A percentile compares a stretch with the other conserved stretches of the same genome.
Conservation (phyloP, 2,888 invertebrate genomes). For the Pandemis heparana region DNA sequence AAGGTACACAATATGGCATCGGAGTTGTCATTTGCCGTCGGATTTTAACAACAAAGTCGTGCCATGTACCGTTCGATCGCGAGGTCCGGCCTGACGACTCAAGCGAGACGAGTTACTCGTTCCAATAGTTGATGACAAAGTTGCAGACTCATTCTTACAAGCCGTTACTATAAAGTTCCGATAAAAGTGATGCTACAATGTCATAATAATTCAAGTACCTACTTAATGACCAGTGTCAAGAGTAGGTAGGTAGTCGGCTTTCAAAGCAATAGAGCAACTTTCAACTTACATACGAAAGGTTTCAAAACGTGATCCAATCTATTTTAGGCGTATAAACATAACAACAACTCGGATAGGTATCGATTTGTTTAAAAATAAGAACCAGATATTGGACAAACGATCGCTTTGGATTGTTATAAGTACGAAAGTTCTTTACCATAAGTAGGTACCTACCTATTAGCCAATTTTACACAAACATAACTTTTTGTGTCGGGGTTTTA, state of each 20-base stretch:
- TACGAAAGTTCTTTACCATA: background rate
- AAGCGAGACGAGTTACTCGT: conserved; percentile 31
- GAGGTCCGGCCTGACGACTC: conserved; percentile 20
- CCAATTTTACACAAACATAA: no score
- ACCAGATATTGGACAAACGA: no score
- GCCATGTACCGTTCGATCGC: conserved; percentile 19
- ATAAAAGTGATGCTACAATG: conserved; percentile 9
- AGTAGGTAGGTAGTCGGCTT: background rate
- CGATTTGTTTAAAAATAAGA: background rate
- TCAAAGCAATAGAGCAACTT: background rate
- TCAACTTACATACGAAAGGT: background rate
- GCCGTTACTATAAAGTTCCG: background rate
- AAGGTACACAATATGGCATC: conserved; percentile 19
- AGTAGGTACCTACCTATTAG: no score
- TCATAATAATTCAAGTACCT: background rate
- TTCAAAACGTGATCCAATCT: background rate
- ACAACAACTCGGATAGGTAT: background rate
- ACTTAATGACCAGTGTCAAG: background rate
- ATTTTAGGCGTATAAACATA: background rate
- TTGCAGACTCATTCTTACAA: conserved; percentile 15
- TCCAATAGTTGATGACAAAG: conserved; percentile 12
- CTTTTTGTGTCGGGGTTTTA: no score
- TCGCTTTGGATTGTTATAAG: background rate
- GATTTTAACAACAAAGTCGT: conserved; percentile 7
- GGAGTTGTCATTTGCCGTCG: conserved; percentile 5